Conservation (phyloP, 64 coral and sea anemone genomes). For the Montipora efflorescens region DNA sequence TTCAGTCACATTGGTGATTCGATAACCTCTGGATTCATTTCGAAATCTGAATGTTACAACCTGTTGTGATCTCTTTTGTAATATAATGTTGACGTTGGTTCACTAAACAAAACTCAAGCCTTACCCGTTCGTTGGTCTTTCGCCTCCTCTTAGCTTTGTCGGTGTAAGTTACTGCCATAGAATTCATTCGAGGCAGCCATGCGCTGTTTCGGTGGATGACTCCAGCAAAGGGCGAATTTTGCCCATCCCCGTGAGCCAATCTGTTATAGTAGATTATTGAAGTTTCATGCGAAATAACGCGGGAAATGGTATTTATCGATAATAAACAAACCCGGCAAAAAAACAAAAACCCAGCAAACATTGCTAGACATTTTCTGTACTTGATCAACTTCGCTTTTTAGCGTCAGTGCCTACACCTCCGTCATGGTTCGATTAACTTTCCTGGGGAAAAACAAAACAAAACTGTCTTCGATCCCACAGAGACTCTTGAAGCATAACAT, state of each 20-base stretch:
- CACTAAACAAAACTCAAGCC: not conserved
- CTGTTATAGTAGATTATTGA: not conserved
- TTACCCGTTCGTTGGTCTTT: not conserved
- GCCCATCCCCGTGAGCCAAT: not conserved
- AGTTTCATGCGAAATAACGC: not conserved
- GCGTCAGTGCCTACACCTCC: not conserved
- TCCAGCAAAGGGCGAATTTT: not conserved
- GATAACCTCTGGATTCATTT: too few species aligned
- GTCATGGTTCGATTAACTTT: not conserved
- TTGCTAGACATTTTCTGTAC: slow-evolving; percentile 39
- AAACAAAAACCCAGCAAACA: not conserved
- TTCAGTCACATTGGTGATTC: too few species aligned
- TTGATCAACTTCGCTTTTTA: not conserved
- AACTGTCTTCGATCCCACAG: not conserved
- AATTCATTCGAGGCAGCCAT: not conserved
- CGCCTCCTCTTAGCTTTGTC: not conserved
- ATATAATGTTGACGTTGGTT: not conserved
- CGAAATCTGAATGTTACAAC: not conserved
- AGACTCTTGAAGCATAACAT: not conserved
- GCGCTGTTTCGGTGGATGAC: not conserved
- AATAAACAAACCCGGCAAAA: slow-evolving; percentile 42
- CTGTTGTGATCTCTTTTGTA: not conserved
- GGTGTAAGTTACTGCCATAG: slow-evolving; percentile 23
- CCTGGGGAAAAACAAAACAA: not conserved
- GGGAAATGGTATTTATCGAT: not conserved